A percentile compares a stretch with the other conserved stretches of the same genome.
Evolutionary conservation across 92 coral and sea anemone genomes (phyloP).

Genomic region (Parazoanthus swiftii): DNA sequence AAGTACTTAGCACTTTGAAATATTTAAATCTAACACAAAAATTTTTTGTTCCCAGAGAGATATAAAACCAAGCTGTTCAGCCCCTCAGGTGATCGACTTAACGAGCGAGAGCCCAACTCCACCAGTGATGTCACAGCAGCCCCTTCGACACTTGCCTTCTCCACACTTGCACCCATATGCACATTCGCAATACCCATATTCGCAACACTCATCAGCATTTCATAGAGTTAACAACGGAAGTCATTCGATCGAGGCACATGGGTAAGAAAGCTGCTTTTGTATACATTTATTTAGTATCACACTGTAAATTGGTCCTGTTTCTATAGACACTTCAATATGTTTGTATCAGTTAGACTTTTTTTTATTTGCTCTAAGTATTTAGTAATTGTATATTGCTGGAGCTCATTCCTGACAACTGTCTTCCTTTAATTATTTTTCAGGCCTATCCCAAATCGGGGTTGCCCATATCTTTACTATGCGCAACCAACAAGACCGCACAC

Average conservation of each 20-base stretch:
- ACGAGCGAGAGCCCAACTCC: constrained; percentile 70
- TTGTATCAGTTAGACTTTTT: too few relatives aligned
- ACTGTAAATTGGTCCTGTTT: too few relatives aligned
- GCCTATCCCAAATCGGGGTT: constrained; percentile 57
- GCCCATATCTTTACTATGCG: constrained; percentile 70
- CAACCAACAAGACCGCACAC: constrained; percentile 62
- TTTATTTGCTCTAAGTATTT: neutral
- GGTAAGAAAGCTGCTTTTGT: constrained; percentile 49
- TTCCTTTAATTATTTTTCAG: neutral
- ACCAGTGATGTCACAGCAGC: constrained; percentile 75
- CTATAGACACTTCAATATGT: too few relatives aligned
- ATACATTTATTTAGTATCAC: neutral
- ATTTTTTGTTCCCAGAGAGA: constrained; percentile 64
- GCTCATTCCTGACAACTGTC: neutral
- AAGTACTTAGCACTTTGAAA: neutral
- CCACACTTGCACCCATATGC: constrained; percentile 45
- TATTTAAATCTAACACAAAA: neutral
- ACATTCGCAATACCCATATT: constrained; percentile 53
- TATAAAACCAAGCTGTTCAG: constrained; percentile 60
- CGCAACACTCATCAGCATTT: constrained; percentile 82
- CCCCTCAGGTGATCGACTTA: constrained; percentile 72
- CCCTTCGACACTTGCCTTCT: constrained; percentile 77
- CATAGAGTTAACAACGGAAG: constrained; percentile 75
- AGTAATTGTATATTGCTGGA: too few relatives aligned
- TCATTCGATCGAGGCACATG: constrained; percentile 76